A percentile compares a stretch with the other conserved stretches of the same genome.
Evolutionary conservation across 1,140 invertebrate genomes (phyloP).

Genomic region (Dufourea novaeangliae): DNA sequence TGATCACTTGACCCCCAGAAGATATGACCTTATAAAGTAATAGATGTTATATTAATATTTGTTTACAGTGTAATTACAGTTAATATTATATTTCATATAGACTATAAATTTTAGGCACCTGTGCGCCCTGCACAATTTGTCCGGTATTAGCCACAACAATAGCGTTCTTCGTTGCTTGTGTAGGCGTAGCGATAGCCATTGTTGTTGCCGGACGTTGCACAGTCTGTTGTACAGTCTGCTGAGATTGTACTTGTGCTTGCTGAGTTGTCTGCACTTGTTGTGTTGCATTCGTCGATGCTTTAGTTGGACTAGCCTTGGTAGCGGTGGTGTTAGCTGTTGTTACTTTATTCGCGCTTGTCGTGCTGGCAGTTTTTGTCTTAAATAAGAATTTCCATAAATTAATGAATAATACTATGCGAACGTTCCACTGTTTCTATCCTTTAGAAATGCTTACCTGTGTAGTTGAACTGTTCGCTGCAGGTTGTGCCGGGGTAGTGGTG

Average conservation of each 20-base stretch:
- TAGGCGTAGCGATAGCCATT: constrained; percentile 55
- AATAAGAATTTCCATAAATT: constrained; percentile 14
- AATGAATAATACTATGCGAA: constrained; percentile 1
- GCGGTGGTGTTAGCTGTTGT: constrained; percentile 50
- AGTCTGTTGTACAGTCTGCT: constrained; percentile 65
- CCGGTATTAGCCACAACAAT: constrained; percentile 77
- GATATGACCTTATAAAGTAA: constrained; percentile 80
- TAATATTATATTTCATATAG: constrained; percentile 16
- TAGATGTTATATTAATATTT: not conserved
- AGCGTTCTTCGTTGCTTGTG: constrained; percentile 72
- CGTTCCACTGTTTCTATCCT: not conserved
- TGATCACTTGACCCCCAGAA: constrained; percentile 74
- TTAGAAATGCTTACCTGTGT: constrained; percentile 10
- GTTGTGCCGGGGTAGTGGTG: constrained; percentile 60
- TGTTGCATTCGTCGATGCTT: constrained; percentile 53
- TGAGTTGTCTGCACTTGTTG: constrained; percentile 59
- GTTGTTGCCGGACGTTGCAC: constrained; percentile 69
- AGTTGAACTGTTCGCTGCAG: constrained; percentile 48
- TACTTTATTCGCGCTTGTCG: constrained; percentile 46
- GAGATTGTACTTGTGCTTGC: constrained; percentile 69
- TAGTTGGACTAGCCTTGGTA: constrained; percentile 68
- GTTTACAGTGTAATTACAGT: not conserved
- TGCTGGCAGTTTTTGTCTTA: constrained; percentile 49
- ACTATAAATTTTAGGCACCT: constrained; percentile 60
- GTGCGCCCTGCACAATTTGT: constrained; percentile 75